Conservation (phyloP, 2,797 vertebrate species). For the Paedocypris micromegethes region DNA sequence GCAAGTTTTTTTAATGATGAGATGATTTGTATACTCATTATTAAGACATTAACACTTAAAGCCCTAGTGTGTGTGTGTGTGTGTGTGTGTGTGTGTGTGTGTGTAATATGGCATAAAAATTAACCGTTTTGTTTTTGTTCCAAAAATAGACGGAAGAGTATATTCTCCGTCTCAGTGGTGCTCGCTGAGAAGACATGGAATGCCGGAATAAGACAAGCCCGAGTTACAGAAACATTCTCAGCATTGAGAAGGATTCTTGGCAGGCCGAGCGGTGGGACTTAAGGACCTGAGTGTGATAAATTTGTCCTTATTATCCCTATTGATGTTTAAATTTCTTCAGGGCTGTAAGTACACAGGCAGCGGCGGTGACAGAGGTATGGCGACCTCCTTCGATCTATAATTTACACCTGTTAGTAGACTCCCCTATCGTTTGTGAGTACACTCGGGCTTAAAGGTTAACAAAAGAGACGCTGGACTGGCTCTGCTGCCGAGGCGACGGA, state of each 20-base stretch:
- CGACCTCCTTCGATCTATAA: slow-evolving; percentile 96
- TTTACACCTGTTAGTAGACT: slow-evolving; percentile 98
- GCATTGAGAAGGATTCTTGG: slow-evolving; percentile 63
- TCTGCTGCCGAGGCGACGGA: slow-evolving; percentile 83
- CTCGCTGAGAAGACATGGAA: slow-evolving; percentile 79
- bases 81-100: too few relatives aligned
- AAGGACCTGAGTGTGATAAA: slow-evolving; percentile 75
- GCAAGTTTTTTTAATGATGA: too few relatives aligned
- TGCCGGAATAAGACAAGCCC: slow-evolving; percentile 82
- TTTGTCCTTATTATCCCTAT: slow-evolving; percentile 87
- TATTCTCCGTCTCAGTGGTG: slow-evolving; percentile 60
- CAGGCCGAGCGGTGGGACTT: slow-evolving; percentile 66
- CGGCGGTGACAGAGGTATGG: slow-evolving; percentile 83
- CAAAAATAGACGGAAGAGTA: too few relatives aligned
- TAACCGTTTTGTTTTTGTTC: too few relatives aligned
- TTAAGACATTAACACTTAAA: too few relatives aligned
- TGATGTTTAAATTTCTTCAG: slow-evolving; percentile 89
- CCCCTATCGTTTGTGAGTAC: slow-evolving; percentile 90
- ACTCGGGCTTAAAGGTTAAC: slow-evolving; percentile 99
- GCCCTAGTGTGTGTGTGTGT: too few relatives aligned
- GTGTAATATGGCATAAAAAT: too few relatives aligned
- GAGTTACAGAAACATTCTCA: slow-evolving; percentile 51
- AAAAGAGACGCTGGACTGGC: slow-evolving; percentile 97
- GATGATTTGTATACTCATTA: too few relatives aligned
- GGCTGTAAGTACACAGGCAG: slow-evolving; percentile 83